phyloP scores from a whole-genome alignment of 2,113 vertebrate genomes.

The Falco punctatus region DNA sequence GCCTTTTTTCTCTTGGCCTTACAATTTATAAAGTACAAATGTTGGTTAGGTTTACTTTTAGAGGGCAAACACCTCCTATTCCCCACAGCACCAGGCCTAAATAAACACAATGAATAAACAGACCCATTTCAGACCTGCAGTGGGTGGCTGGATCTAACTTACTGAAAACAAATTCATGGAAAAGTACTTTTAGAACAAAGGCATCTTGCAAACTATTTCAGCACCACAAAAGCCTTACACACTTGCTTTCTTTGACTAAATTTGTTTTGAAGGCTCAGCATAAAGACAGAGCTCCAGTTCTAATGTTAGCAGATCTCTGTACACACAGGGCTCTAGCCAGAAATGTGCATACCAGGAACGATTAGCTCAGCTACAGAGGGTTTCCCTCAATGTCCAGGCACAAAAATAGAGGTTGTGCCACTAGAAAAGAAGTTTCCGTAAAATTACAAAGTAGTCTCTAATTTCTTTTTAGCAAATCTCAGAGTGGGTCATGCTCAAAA shows the following conservation, averaged over 20 bases:
- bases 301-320: slow-evolving; percentile 23
- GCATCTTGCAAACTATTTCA: background rate
- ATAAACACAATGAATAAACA: background rate
- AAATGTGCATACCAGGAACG: background rate
- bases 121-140: background rate
- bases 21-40: background rate
- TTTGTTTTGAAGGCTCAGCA: background rate
- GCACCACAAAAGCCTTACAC: background rate
- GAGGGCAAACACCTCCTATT: background rate
- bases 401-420: slow-evolving; percentile 10
- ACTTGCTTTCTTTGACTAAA: background rate
- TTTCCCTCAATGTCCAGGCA: background rate
- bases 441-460: background rate
- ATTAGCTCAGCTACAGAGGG: background rate
- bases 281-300: background rate
- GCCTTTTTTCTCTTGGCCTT: background rate
- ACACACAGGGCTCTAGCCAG: background rate
- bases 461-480: background rate
- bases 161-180: background rate
- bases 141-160: background rate
- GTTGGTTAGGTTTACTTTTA: background rate
- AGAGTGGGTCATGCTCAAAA: background rate
- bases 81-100: background rate
- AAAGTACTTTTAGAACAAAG: background rate
- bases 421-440: background rate